phyloP scores from a whole-genome alignment of 2,113 vertebrate genomes.

The Martes martes region DNA sequence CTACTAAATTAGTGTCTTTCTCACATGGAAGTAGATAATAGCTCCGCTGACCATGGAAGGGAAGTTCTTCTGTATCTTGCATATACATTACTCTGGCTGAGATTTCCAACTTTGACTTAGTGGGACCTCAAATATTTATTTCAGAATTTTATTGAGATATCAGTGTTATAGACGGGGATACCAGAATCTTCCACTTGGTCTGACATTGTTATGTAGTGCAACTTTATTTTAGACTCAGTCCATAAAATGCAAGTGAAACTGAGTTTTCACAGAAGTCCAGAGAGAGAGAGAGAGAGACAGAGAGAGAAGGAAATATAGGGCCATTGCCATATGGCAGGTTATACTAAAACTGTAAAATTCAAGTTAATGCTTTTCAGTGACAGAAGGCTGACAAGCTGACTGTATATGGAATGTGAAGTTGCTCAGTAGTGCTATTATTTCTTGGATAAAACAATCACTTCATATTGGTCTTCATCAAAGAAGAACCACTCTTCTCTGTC shows the following conservation, averaged over 20 bases:
- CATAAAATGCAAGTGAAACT: background rate
- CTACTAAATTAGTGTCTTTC: background rate
- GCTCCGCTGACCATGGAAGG: background rate
- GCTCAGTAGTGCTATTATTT: background rate
- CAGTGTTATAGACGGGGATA: background rate
- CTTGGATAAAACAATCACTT: background rate
- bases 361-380: background rate
- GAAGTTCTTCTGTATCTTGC: background rate
- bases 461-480: background rate
- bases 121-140: background rate
- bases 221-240: background rate
- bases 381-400: background rate
- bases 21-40: background rate
- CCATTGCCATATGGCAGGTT: background rate
- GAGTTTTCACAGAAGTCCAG: background rate
- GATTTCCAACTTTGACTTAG: background rate
- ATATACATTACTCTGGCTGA: background rate
- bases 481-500: background rate
- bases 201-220: background rate
- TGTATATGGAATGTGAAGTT: background rate
- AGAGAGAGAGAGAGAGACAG: background rate
- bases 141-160: background rate
- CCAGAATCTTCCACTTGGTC: background rate
- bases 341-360: conserved; percentile 1
- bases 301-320: background rate